Conservation (phyloP, 2,888 invertebrate species). For the Erebia ligea region DNA sequence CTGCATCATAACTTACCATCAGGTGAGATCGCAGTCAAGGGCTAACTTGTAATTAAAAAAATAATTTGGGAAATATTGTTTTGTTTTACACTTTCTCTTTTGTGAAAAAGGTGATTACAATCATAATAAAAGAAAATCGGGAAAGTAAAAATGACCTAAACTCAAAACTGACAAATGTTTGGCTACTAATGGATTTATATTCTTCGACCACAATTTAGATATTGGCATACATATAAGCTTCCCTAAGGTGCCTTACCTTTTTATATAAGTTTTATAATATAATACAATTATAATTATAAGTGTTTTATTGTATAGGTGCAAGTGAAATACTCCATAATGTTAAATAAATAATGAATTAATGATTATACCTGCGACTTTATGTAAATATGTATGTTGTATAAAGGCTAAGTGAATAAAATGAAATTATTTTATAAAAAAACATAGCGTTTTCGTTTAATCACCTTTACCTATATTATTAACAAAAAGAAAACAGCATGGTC, state of each 20-base stretch:
- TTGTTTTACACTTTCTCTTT: conserved; percentile 3
- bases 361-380: conserved; percentile 66
- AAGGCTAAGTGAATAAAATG: conserved; percentile 69
- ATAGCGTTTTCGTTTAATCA: neutral
- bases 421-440: conserved; percentile 77
- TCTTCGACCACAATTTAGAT: conserved; percentile 51
- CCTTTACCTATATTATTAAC: too few species aligned
- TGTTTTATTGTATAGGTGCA: conserved; percentile 65
- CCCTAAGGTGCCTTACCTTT: conserved; percentile 74
- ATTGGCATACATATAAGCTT: conserved; percentile 58
- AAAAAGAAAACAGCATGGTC: too few species aligned
- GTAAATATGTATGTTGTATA: conserved; percentile 77
- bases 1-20: too few species aligned
- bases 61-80: neutral
- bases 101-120: neutral
- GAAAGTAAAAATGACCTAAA: neutral
- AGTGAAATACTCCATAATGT: conserved; percentile 73
- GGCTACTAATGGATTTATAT: too few species aligned
- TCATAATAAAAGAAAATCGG: neutral
- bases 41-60: too few species aligned
- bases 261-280: conserved; percentile 44
- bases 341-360: conserved; percentile 43
- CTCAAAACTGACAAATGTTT: too few species aligned
- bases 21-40: too few species aligned
- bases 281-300: conserved; percentile 32